These are phyloP conservation scores for Macquaria australasica DNA, from an alignment of 2,113 vertebrate species.

Conservation along the genomic window DNA sequence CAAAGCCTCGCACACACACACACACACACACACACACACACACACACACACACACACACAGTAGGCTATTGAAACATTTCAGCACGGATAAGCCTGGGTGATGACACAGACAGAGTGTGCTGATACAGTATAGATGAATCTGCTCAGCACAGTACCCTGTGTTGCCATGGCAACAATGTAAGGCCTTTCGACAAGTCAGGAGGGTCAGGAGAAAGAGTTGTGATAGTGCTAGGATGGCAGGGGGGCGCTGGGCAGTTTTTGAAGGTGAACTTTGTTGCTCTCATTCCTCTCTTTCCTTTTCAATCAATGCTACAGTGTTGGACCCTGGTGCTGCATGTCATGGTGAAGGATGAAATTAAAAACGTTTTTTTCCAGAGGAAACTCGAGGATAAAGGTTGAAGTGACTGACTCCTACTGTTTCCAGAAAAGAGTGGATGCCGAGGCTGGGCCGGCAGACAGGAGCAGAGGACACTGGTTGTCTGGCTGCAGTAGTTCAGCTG, in stretches of 20 bases:
- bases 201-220: conserved; percentile 61
- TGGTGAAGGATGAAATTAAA: conserved; percentile 61
- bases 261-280: conserved; percentile 74
- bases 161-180: conserved; percentile 70
- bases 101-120: conserved; percentile 64
- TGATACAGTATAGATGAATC: conserved; percentile 78
- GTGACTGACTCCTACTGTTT: conserved; percentile 37
- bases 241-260: conserved; percentile 17
- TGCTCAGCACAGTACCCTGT: conserved; percentile 29
- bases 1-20: conserved; percentile 9
- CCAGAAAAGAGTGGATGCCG: conserved; percentile 21
- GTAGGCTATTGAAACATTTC: conserved; percentile 59
- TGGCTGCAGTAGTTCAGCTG: conserved; percentile 35
- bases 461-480: conserved; percentile 17
- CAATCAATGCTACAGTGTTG: conserved; percentile 60
- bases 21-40: conserved; percentile 20
- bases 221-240: conserved; percentile 35
- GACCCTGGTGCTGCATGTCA: conserved; percentile 21
- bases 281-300: conserved; percentile 33
- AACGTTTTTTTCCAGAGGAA: conserved; percentile 46
- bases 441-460: neutral
- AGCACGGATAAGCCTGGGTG: conserved; percentile 63
- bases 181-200: conserved; percentile 67
- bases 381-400: conserved; percentile 46
- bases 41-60: conserved; percentile 20